phyloP scores from a whole-genome alignment of 2,888 invertebrate genomes.

The Chaitophorus viminalis region DNA sequence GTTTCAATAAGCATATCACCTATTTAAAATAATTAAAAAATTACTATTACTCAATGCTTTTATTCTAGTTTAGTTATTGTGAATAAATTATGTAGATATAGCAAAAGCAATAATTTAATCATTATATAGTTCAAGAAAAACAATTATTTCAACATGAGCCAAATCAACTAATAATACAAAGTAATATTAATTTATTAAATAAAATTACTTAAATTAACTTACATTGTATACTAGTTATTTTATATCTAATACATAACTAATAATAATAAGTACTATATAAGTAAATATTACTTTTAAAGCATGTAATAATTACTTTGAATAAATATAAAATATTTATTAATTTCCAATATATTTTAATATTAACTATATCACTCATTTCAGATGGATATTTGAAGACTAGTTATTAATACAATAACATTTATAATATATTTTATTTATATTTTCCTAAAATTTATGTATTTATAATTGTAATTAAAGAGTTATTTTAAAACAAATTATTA shows the following conservation, averaged over 20 bases:
- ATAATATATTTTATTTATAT: neutral
- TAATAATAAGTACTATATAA: too few relatives aligned
- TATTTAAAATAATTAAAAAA: neutral
- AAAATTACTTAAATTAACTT: neutral
- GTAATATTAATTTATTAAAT: constrained; percentile 14
- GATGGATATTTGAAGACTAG: neutral
- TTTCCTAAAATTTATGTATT: too few relatives aligned
- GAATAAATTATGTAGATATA: neutral
- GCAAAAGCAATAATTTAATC: constrained; percentile 37
- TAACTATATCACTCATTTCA: neutral
- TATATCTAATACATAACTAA: too few relatives aligned
- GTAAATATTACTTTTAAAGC: too few relatives aligned
- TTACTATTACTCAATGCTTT: neutral
- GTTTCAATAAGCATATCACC: neutral
- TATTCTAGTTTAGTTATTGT: neutral
- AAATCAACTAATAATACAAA: constrained; percentile 5
- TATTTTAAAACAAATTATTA: too few relatives aligned
- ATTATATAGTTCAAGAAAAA: neutral
- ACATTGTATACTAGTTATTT: neutral
- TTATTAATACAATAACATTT: neutral
- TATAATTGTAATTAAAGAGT: too few relatives aligned
- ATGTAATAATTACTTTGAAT: neutral
- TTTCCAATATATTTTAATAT: neutral
- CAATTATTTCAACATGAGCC: neutral
- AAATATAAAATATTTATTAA: neutral